These are phyloP conservation scores for Yponomeuta malinellus DNA, from an alignment of 2,888 invertebrate genomes.

Conservation along the genomic window DNA sequence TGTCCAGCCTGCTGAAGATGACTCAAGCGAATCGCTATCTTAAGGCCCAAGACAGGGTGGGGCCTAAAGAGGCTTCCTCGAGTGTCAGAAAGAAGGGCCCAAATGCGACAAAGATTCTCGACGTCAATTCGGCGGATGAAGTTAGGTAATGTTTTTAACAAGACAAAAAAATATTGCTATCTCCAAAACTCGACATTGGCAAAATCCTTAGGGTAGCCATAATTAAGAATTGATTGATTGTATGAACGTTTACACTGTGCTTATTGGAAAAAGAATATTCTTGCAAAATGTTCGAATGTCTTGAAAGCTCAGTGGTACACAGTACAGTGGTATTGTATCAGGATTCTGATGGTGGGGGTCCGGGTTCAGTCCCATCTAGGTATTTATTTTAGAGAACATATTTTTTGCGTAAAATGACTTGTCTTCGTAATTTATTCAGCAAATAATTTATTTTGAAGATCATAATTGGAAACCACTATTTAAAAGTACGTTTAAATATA, in stretches of 20 bases:
- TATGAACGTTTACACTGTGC: background rate
- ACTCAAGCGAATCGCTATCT: background rate
- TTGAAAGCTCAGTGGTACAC: background rate
- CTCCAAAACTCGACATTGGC: too few species aligned
- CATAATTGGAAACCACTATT: too few species aligned
- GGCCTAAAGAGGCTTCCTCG: background rate
- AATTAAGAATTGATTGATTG: too few species aligned
- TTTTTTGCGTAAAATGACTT: too few species aligned
- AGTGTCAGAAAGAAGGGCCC: background rate
- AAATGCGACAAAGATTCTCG: conserved; percentile 22
- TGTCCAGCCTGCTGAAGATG: background rate
- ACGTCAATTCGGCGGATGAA: conserved; percentile 48
- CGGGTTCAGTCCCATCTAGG: too few species aligned
- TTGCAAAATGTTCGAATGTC: background rate
- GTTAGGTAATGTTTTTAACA: conserved; percentile 32
- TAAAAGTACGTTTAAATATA: too few species aligned
- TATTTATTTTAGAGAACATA: too few species aligned
- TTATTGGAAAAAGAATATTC: background rate
- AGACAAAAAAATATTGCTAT: background rate
- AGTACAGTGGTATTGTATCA: background rate
- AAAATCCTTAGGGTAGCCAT: too few species aligned
- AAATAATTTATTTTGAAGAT: too few species aligned
- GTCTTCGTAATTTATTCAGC: too few species aligned
- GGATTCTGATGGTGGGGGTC: too few species aligned
- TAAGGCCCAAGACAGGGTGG: background rate